Evolutionary conservation across 2,797 vertebrate genomes (phyloP).

Genomic region (Sebastolobus altivelis): DNA sequence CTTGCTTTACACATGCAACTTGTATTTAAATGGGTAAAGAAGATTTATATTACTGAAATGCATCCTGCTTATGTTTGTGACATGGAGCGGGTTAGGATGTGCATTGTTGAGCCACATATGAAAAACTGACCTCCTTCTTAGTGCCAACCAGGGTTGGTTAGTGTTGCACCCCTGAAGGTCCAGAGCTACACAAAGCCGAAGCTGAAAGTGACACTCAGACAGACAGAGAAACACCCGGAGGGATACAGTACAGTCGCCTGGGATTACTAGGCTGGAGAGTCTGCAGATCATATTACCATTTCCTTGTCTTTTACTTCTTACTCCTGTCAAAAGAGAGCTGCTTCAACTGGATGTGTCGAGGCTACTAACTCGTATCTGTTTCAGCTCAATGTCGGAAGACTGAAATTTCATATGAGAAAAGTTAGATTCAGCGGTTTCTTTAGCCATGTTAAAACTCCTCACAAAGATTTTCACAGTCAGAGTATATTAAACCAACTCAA

Average conservation of each 20-base stretch:
- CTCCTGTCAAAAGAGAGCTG: conserved; percentile 47
- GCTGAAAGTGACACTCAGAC: conserved; percentile 49
- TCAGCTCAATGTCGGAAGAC: conserved; percentile 36
- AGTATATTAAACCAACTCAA: not conserved
- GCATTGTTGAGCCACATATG: conserved; percentile 42
- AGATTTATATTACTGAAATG: conserved; percentile 43
- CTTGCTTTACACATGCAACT: conserved; percentile 29
- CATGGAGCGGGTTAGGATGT: conserved; percentile 7
- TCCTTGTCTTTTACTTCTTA: conserved; percentile 48
- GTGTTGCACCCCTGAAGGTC: conserved; percentile 61
- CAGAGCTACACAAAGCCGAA: conserved; percentile 57
- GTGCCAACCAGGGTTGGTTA: conserved; percentile 41
- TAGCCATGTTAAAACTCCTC: not conserved
- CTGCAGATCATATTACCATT: conserved; percentile 54
- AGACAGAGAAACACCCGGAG: conserved; percentile 47
- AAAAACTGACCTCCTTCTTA: conserved; percentile 32
- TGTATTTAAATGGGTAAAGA: conserved; percentile 3
- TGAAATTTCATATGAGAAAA: conserved; percentile 28
- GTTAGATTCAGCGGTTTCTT: conserved; percentile 13
- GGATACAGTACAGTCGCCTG: conserved; percentile 44
- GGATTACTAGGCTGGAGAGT: conserved; percentile 57
- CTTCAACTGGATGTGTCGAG: conserved; percentile 35
- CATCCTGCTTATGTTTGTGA: conserved; percentile 31
- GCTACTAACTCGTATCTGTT: conserved; percentile 44
- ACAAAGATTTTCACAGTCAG: conserved; percentile 12